Evolutionary conservation across 2,113 vertebrate species (phyloP).

Genomic region (Aramus guarauna): DNA sequence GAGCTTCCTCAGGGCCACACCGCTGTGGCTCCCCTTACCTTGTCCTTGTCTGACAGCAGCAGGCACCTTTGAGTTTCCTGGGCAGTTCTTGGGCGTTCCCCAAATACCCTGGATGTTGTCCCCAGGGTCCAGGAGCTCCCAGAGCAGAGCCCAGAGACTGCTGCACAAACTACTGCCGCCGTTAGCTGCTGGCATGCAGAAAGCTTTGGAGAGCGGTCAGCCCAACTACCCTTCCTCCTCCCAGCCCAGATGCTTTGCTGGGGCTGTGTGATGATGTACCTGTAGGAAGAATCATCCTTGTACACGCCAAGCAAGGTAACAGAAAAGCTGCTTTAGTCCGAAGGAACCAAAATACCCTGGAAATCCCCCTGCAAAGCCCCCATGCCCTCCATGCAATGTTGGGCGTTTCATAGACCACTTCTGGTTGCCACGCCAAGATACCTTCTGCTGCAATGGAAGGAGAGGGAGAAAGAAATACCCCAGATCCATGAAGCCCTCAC

Average conservation of each 20-base stretch:
- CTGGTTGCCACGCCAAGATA: not conserved
- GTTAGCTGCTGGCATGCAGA: not conserved
- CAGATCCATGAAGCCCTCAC: not conserved
- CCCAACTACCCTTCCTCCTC: not conserved
- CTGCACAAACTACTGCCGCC: not conserved
- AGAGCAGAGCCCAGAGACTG: not conserved
- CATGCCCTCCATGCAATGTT: not conserved
- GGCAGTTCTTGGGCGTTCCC: not conserved
- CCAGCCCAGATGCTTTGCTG: not conserved
- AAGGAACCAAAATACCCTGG: not conserved
- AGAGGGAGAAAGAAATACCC: not conserved
- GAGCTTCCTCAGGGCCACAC: not conserved
- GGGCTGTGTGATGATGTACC: not conserved
- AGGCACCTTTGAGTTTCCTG: not conserved
- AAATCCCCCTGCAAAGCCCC: not conserved
- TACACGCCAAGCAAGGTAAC: fast-evolving
- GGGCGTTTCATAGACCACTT: not conserved
- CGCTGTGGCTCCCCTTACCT: not conserved
- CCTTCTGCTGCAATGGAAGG: not conserved
- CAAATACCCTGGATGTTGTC: not conserved
- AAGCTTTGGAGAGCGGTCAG: not conserved
- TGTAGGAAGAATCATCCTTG: not conserved
- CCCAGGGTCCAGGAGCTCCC: not conserved
- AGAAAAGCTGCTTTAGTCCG: not conserved
- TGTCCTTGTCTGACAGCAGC: not conserved